phyloP scores from a whole-genome alignment of 2,113 vertebrate species.

The Microcebus murinus region DNA sequence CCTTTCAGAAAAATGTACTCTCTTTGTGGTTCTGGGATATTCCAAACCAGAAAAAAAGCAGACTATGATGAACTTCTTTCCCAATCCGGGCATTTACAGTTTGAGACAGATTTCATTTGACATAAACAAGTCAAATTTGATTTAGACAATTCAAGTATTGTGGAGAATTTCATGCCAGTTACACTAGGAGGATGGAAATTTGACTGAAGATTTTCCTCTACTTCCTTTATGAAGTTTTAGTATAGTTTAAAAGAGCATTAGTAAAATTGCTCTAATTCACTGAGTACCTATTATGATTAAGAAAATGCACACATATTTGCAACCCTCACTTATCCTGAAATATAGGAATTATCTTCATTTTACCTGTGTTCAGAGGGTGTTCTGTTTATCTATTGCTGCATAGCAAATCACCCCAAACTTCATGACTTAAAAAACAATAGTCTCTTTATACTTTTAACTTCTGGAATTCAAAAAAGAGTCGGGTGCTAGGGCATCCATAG shows the following conservation, averaged over 20 bases:
- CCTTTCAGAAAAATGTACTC: neutral
- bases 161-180: neutral
- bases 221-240: neutral
- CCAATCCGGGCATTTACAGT: neutral
- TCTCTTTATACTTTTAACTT: neutral
- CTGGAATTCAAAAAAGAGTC: neutral
- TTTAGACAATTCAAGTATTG: neutral
- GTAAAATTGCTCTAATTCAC: neutral
- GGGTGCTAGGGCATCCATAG: neutral
- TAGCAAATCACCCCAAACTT: neutral
- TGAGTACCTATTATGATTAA: neutral
- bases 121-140: slow-evolving; percentile 5
- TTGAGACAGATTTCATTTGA: neutral
- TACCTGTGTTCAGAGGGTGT: neutral
- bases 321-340: neutral
- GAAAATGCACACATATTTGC: neutral
- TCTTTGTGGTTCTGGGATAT: neutral
- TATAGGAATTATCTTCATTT: neutral
- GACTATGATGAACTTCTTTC: neutral
- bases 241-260: neutral
- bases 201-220: neutral
- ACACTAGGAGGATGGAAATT: neutral
- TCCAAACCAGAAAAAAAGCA: neutral
- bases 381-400: neutral
- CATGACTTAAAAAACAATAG: neutral